These are phyloP conservation scores for Zeus faber DNA, from an alignment of 2,113 vertebrate species.

Conservation along the genomic window DNA sequence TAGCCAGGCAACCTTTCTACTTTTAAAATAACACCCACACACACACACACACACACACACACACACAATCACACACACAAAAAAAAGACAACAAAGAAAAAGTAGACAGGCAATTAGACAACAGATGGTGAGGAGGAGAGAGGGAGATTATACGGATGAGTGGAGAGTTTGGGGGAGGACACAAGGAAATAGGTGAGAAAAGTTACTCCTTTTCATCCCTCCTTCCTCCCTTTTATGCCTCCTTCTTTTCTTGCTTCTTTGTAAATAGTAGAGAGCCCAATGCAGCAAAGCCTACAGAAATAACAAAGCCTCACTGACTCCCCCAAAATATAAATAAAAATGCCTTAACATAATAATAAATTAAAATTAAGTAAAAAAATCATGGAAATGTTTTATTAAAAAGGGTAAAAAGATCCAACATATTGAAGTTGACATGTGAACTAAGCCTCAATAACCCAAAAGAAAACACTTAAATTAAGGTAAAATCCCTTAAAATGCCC, in stretches of 20 bases:
- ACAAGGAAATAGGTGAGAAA: not conserved
- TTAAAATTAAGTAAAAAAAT: not conserved
- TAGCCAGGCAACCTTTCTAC: too few species aligned
- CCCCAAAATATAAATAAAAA: not conserved
- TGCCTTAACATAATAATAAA: not conserved
- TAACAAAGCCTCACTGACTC: too few species aligned
- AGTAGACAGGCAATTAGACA: constrained; percentile 38
- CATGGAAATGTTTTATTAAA: too few species aligned
- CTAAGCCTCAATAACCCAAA: not conserved
- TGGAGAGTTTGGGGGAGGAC: constrained; percentile 24
- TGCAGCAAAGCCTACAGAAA: not conserved
- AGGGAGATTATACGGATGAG: constrained; percentile 32
- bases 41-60: not conserved
- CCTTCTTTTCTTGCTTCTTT: constrained; percentile 3
- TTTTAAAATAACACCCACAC: too few species aligned
- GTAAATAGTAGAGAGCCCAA: not conserved
- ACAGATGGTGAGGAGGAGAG: constrained; percentile 52
- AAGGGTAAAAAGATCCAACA: not conserved
- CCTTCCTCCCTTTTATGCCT: constrained; percentile 15
- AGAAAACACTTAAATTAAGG: not conserved
- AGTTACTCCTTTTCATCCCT: constrained; percentile 20
- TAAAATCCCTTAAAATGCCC: not conserved
- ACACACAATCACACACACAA: constrained; percentile 14
- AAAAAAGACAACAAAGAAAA: not conserved
- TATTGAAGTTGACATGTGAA: too few species aligned